phyloP scores from a whole-genome alignment of 2,888 invertebrate species.

The Pseudoips prasinana region DNA sequence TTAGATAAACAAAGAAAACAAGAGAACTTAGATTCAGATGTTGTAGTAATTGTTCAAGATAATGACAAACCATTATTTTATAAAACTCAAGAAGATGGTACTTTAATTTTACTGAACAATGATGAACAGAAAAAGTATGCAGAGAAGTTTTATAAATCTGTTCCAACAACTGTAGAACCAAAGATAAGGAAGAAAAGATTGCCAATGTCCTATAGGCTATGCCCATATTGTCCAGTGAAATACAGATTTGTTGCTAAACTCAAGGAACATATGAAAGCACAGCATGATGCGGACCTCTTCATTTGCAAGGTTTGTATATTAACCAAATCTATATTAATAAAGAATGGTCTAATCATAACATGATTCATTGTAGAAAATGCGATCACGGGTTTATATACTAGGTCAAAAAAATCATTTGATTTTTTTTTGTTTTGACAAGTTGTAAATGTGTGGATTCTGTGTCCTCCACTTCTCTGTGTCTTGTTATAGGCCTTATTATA shows the following conservation, averaged over 20 bases:
- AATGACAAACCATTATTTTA: conserved; percentile 37
- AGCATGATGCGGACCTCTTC: conserved; percentile 56
- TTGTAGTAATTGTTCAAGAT: conserved; percentile 48
- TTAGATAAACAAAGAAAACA: background rate
- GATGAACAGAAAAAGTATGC: conserved; percentile 22
- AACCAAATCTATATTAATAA: too few species aligned
- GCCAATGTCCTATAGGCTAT: conserved; percentile 55
- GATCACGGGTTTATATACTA: too few species aligned
- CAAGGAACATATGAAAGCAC: conserved; percentile 59
- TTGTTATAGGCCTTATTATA: too few species aligned
- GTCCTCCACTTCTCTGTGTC: too few species aligned
- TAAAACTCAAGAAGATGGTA: conserved; percentile 31
- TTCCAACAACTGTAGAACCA: conserved; percentile 2
- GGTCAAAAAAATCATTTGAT: too few species aligned
- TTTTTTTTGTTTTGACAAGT: too few species aligned
- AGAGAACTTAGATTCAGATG: conserved; percentile 23
- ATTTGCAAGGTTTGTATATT: conserved; percentile 57
- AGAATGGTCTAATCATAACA: too few species aligned
- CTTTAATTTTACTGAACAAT: conserved; percentile 25
- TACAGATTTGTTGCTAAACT: conserved; percentile 65
- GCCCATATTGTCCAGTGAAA: conserved; percentile 56
- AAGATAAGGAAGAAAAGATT: conserved; percentile 50
- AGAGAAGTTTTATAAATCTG: conserved; percentile 7
- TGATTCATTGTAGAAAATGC: too few species aligned
- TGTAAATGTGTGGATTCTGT: too few species aligned